A percentile compares a stretch with the other conserved stretches of the same genome.
Conservation (phyloP, 2,888 invertebrate genomes). For the Eilema depressum region DNA sequence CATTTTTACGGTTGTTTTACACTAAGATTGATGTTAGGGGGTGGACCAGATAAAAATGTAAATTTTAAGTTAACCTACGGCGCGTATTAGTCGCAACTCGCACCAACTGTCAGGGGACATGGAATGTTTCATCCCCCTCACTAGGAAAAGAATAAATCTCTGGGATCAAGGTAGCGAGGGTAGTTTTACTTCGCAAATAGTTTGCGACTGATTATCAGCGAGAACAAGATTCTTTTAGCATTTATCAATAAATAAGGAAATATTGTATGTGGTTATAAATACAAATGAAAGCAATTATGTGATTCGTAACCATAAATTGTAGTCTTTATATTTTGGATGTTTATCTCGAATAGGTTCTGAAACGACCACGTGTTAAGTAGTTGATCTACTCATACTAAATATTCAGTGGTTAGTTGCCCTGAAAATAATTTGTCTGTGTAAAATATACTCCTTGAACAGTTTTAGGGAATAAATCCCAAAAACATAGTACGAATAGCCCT, state of each 20-base stretch:
- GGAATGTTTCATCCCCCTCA: constrained; percentile 67
- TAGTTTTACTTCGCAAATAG: constrained; percentile 42
- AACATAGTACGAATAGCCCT: too few relatives aligned
- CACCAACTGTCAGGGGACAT: constrained; percentile 58
- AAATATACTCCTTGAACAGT: too few relatives aligned
- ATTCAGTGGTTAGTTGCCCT: too few relatives aligned
- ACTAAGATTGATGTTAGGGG: constrained; percentile 67
- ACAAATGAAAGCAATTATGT: too few relatives aligned
- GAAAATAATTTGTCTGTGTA: too few relatives aligned
- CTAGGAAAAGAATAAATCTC: constrained; percentile 71
- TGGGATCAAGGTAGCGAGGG: constrained; percentile 60
- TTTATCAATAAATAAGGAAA: background rate
- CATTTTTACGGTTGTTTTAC: constrained; percentile 70
- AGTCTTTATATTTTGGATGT: too few relatives aligned
- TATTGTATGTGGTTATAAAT: too few relatives aligned
- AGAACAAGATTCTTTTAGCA: background rate
- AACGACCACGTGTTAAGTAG: too few relatives aligned
- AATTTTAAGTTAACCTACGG: constrained; percentile 64
- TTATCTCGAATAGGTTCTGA: too few relatives aligned
- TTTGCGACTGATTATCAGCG: constrained; percentile 10
- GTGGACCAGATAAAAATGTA: constrained; percentile 67
- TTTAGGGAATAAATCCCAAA: too few relatives aligned
- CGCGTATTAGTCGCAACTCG: constrained; percentile 58
- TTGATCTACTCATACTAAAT: too few relatives aligned
- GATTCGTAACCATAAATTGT: too few relatives aligned